Conservation (phyloP, 1,140 invertebrate genomes). For the Pseudoatta argentina region DNA sequence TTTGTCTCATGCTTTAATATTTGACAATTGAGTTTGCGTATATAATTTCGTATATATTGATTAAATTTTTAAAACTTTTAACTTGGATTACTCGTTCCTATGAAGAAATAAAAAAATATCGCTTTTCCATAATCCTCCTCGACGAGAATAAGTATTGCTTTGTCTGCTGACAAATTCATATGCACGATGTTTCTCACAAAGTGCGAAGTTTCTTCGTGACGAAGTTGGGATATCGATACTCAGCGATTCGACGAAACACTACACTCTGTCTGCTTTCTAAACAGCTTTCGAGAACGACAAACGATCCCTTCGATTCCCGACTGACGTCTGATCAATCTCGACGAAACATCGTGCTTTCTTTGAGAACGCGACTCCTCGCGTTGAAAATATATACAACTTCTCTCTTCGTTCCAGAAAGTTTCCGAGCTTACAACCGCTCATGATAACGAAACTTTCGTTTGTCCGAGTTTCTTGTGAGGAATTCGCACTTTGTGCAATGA, state of each 20-base stretch:
- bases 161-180: neutral
- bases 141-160: neutral
- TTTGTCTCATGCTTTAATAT: neutral
- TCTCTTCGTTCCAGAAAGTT: constrained; percentile 38
- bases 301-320: constrained; percentile 35
- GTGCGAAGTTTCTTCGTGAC: constrained; percentile 35
- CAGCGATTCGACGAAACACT: constrained; percentile 61
- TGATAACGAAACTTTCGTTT: constrained; percentile 54
- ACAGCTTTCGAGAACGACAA: constrained; percentile 56
- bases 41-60: neutral
- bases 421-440: constrained; percentile 6
- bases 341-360: constrained; percentile 51
- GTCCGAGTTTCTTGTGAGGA: constrained; percentile 5
- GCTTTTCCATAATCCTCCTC: neutral
- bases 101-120: neutral
- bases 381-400: constrained; percentile 46
- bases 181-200: constrained; percentile 37
- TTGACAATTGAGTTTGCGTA: neutral
- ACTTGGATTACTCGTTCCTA: neutral
- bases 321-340: constrained; percentile 65
- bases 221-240: constrained; percentile 68
- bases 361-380: constrained; percentile 31
- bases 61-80: neutral
- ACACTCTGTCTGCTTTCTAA: constrained; percentile 68
- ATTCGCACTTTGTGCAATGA: constrained; percentile 52